Evolutionary conservation across 2,888 invertebrate genomes (phyloP).

Genomic region (Philaethria dido): DNA sequence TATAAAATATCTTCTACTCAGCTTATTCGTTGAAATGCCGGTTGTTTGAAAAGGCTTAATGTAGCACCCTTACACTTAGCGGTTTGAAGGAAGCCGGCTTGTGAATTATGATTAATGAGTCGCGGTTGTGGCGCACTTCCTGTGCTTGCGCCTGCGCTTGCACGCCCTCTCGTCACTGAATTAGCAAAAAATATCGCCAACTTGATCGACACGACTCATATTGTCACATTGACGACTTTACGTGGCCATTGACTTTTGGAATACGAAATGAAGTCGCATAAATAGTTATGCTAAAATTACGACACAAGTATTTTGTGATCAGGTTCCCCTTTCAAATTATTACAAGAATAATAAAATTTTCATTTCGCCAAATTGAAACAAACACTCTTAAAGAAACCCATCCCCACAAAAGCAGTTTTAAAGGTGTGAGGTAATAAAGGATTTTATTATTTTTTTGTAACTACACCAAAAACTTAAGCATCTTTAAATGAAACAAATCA

Average conservation of each 20-base stretch:
- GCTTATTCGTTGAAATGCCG: conserved; percentile 13
- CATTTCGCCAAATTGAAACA: conserved; percentile 4
- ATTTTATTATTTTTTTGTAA: background rate
- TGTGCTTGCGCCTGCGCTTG: conserved; percentile 48
- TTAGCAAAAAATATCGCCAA: conserved; percentile 50
- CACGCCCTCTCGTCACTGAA: conserved; percentile 52
- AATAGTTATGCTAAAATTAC: conserved; percentile 19
- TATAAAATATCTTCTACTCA: conserved; percentile 18
- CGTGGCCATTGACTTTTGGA: conserved; percentile 47
- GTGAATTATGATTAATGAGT: conserved; percentile 57
- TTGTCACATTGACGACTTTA: conserved; percentile 43
- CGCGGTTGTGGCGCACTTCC: conserved; percentile 70
- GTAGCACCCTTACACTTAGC: conserved; percentile 37
- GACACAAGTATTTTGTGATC: conserved; percentile 8
- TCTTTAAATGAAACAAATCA: too few species aligned
- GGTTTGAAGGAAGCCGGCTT: conserved; percentile 59
- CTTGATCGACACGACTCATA: conserved; percentile 45
- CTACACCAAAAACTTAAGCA: too few species aligned
- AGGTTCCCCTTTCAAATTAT: conserved; percentile 14
- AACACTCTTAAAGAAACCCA: background rate
- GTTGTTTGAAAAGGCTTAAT: conserved; percentile 27
- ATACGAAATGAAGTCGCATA: conserved; percentile 21
- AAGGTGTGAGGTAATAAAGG: background rate
- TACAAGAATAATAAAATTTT: conserved; percentile 8
- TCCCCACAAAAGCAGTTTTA: background rate